Base-by-base conservation (phyloP, 1,140 invertebrate genomes). In the Calosoma granatense region DNA sequence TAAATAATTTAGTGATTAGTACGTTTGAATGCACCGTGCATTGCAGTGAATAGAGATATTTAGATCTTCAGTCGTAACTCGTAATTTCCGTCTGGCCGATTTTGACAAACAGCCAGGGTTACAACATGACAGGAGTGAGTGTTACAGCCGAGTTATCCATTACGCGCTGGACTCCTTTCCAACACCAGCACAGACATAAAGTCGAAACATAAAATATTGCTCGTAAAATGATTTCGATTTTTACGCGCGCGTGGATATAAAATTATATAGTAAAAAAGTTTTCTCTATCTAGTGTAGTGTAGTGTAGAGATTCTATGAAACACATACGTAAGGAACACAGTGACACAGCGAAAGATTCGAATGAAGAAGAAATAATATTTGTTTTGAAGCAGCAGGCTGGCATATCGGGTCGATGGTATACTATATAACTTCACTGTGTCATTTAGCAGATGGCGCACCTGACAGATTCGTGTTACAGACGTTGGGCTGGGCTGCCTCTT, bases 341-440 rank as follows among this genome's bases (percentile, higher is more conserved):
- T 47, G 41, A 47, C 41, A n/a, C n/a, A 47, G 41, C 4, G 41
- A 47, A 47, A 9, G 41, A 47, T 12, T 47, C 41, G 41, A 47
- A 47, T 47, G 41, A 47, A 47, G n/a, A n/a, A n/a, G 41, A 47
- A 47, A 47, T 47, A 47, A 47, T 12, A 47, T 47, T 47, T 47
- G 41, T 47, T 47, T 47, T 17, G 6, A 14, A 14, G n/a, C n/a
- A 14, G 14, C 26, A 6, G 26, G 26, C 26, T 30, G 6, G 26
- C 4, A 30, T 30, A 30, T 30, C 26, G 26, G 26, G 14, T 14
- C 41, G 9, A 17, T 17, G 41, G 41, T 4, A 17, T 4, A 47
- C 9, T 17, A 9, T 17, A 47, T 47, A 47, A 47, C 41, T 47
- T 17, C 9, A 9, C 4, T 3, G 6, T 17, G 41, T 47, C 41